Base-by-base conservation (phyloP, 2,797 vertebrate species). In the Ctenopoma multispine region DNA sequence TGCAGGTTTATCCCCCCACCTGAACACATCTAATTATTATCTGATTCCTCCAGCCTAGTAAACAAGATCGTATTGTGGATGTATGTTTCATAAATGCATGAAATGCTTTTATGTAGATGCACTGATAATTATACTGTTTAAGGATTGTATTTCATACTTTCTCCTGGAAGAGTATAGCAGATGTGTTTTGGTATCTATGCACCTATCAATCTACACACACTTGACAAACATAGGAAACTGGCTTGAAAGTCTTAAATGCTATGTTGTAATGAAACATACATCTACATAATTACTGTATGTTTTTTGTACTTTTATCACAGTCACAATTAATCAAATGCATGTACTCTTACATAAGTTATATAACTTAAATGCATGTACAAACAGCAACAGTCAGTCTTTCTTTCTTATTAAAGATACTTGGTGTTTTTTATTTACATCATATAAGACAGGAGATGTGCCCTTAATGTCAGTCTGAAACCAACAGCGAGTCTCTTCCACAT, bases 381-480 rank as follows among this genome's bases (percentile, higher is more conserved):
- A 71, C 41, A 87, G 63, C 65, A 85, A 85, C 48, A 84, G 69
- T 15, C 74, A 84, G 58, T 50, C 75, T 31, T 80, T 86, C 34
- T 77, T 89, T 68, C 77, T 88, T 91, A 91, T 90, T 92, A 93
- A 93, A 92, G 87, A 91, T 92, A 89, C 85, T 81, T 73, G 56
- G 85, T 92, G 83, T 68, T 90, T 91, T 89, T 91, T 92, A 92
- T 93, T 92, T 92, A 93, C 90, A 93, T 84, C 21, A 81, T 90
- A 81, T 90, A 83, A 87, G 84, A 91, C 87, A 90, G 82, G 87
- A 75, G 80, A 91, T 87, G 90, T 87, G 84, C 84, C 85, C 75
- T 89, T 83, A 70, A 85, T 77, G 69, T 89, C 86, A 84, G 75
- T 85, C 80, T 79, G 67, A 86, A 88, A 82, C 79, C 67, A 89